Base-by-base conservation (phyloP, 2,113 vertebrate genomes). In the Casuarius casuarius region DNA sequence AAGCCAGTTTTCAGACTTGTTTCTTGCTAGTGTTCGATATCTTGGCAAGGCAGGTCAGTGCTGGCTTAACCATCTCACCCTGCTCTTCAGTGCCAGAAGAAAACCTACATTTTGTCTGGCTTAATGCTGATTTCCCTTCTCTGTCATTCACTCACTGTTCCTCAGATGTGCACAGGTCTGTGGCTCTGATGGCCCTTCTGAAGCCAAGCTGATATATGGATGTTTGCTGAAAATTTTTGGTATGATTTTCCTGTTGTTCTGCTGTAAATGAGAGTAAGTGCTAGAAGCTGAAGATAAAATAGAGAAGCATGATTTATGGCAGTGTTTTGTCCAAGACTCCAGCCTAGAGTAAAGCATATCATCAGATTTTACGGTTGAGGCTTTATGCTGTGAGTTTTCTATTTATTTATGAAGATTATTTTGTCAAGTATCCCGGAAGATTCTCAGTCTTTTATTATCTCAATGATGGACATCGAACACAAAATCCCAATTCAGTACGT, bases 81-180 rank as follows among this genome's bases (percentile, higher is more conserved):
- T 17, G 46, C 46, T 46, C 46, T 46, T 17, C 12, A 46, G 15
- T 46, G 46, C 16, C 46, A 46, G 46, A 46, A 46, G 15, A 46
- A 91, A 84, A 63, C 19, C 18, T 58, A 38, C 28, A 15, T 82
- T 84, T 90, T 72, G 2, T 33, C 84, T 54, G 31, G 44, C 54
- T 74, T 67, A 17, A 38, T 51, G 33, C 25, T 94, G 1, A 8
- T 66, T 91, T 89, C 5, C 10, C 5, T 54, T 84, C 67, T 35
- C 40, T 80, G 25, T 52, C 7, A 7, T 38, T 84, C 44, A 8
- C 0, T 0, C 1, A 1, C 44, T 89, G 21, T 22, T 87, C 12
- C 35, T 93, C 22, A 66, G 38, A 71, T 7, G 5, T 74, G 28
- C 49, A 42, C 20, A 26, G 58, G 21, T 12, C 35, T 62, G 40